Percentiles rank a stretch among this genome's conserved stretches.
phyloP scores from a whole-genome alignment of 2,888 invertebrate genomes.

The Tridacna gigas region DNA sequence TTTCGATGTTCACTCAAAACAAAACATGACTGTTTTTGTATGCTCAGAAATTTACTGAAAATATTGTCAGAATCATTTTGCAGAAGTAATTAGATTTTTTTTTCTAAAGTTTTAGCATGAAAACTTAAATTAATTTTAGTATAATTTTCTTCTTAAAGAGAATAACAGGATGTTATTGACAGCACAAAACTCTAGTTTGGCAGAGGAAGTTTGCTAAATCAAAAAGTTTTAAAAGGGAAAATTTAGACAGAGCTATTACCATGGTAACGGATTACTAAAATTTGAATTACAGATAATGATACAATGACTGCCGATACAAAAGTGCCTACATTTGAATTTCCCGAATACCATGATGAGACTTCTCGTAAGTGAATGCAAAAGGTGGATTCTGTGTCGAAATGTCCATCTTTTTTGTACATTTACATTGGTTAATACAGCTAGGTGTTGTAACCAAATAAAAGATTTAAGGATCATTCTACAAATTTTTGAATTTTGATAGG shows the following conservation, averaged over 20 bases:
- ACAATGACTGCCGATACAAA: constrained; percentile 53
- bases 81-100: no score
- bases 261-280: constrained; percentile 28
- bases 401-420: not conserved
- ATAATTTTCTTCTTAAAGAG: no score
- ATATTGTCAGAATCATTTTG: no score
- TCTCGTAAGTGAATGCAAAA: constrained; percentile 59
- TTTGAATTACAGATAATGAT: constrained; percentile 62
- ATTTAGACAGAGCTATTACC: not conserved
- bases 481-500: no score
- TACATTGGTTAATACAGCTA: not conserved
- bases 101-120: no score
- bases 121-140: no score
- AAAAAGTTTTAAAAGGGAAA: constrained; percentile 4
- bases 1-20: no score
- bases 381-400: not conserved
- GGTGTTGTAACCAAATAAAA: no score
- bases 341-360: constrained; percentile 57
- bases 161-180: not conserved
- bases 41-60: no score
- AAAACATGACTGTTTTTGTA: no score
- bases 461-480: no score
- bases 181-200: not conserved
- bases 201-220: not conserved
- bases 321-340: constrained; percentile 61